These are phyloP conservation scores for Tipula helvola DNA, from an alignment of 2,888 invertebrate species.

Conservation along the genomic window DNA sequence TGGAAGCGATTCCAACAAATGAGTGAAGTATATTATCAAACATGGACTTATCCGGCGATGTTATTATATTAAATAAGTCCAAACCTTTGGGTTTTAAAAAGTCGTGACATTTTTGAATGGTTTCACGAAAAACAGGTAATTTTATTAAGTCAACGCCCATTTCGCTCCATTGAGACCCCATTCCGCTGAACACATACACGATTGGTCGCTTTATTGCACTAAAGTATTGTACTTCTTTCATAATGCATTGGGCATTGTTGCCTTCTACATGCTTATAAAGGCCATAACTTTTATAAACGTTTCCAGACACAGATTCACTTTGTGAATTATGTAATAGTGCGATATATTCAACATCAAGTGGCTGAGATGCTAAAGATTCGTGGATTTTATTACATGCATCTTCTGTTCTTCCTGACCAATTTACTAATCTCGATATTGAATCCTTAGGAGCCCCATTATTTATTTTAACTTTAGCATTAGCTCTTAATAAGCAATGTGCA, in stretches of 20 bases:
- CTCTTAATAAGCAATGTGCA: constrained; percentile 36
- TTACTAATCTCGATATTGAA: too few relatives aligned
- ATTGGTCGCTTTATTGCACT: constrained; percentile 54
- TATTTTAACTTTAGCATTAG: constrained; percentile 24
- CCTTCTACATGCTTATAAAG: constrained; percentile 31
- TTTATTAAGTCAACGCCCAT: too few relatives aligned
- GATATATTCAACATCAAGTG: constrained; percentile 50
- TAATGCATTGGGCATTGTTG: constrained; percentile 30
- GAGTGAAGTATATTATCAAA: too few relatives aligned
- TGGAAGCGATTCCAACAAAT: too few relatives aligned
- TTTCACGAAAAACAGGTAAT: too few relatives aligned
- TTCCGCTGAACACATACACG: constrained; percentile 86
- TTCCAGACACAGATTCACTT: constrained; percentile 43
- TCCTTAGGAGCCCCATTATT: constrained; percentile 51
- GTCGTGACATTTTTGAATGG: too few relatives aligned
- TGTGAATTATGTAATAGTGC: constrained; percentile 48
- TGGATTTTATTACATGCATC: constrained; percentile 55
- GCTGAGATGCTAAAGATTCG: too few relatives aligned
- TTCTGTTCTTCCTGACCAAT: too few relatives aligned
- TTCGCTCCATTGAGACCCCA: too few relatives aligned
- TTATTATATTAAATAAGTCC: too few relatives aligned
- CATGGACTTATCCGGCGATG: too few relatives aligned
- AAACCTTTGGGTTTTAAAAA: too few relatives aligned
- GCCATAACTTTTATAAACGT: constrained; percentile 65
- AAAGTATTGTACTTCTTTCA: constrained; percentile 46